Evolutionary conservation across 2,797 vertebrate species (phyloP).

Genomic region (Liasis olivaceus): DNA sequence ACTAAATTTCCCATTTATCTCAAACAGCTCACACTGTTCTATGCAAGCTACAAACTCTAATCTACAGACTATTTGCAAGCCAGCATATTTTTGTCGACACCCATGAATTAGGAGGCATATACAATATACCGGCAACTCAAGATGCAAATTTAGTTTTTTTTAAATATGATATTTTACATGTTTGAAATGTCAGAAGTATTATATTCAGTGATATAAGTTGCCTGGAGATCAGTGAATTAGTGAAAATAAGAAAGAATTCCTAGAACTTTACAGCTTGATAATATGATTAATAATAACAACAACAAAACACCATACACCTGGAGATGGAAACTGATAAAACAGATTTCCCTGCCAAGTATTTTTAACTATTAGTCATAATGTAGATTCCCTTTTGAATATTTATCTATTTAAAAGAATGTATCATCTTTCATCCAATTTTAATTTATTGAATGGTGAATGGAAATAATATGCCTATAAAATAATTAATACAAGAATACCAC

Average conservation of each 20-base stretch:
- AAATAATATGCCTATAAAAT: background rate
- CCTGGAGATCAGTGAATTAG: background rate
- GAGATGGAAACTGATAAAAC: background rate
- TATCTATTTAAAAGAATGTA: background rate
- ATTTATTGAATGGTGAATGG: background rate
- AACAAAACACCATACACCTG: background rate
- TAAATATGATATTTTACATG: background rate
- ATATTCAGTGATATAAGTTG: background rate
- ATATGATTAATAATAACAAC: background rate
- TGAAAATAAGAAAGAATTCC: background rate
- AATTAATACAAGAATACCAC: background rate
- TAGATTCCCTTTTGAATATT: background rate
- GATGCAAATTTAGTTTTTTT: background rate
- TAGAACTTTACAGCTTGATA: too few relatives aligned
- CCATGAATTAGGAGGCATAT: too few relatives aligned
- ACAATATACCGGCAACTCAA: background rate
- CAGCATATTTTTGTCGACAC: too few relatives aligned
- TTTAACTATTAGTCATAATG: background rate
- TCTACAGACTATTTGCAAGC: too few relatives aligned
- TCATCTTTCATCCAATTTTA: background rate
- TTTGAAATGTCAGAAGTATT: background rate
- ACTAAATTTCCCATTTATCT: background rate
- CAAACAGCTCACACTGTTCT: too few relatives aligned
- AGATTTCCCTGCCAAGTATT: background rate
- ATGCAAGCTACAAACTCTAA: too few relatives aligned